These are phyloP conservation scores for Meliscaeva auricollis DNA, from an alignment of 2,888 invertebrate genomes.

Conservation along the genomic window DNA sequence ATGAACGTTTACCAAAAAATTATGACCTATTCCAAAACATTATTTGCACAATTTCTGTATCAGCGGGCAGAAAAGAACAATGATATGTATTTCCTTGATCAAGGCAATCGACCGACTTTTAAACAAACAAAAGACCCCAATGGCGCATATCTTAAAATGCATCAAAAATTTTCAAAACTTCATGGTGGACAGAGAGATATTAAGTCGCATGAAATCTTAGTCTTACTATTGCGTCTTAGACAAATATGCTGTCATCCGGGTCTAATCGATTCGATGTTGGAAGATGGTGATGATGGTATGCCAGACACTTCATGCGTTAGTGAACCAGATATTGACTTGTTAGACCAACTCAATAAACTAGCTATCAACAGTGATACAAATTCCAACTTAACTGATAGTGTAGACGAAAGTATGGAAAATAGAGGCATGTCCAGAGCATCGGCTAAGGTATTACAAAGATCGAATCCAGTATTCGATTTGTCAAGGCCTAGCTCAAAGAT, in stretches of 20 bases:
- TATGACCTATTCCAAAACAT: slow-evolving; percentile 89
- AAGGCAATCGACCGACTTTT: slow-evolving; percentile 79
- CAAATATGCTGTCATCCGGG: slow-evolving; percentile 96
- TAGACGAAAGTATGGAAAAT: slow-evolving; percentile 79
- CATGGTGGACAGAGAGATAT: slow-evolving; percentile 87
- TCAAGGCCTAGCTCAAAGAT: slow-evolving; percentile 88
- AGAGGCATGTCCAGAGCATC: slow-evolving; percentile 86
- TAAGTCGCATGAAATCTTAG: slow-evolving; percentile 90
- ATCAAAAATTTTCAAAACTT: slow-evolving; percentile 87
- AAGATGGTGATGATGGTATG: slow-evolving; percentile 82
- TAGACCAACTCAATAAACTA: slow-evolving; percentile 88
- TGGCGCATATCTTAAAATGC: slow-evolving; percentile 87
- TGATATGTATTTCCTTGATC: slow-evolving; percentile 79
- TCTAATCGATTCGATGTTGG: slow-evolving; percentile 88
- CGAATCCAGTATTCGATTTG: slow-evolving; percentile 89
- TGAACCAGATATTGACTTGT: slow-evolving; percentile 86
- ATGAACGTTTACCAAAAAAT: slow-evolving; percentile 91
- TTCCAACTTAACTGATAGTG: slow-evolving; percentile 12
- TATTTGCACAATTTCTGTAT: slow-evolving; percentile 91
- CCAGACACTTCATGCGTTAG: slow-evolving; percentile 81
- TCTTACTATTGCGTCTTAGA: slow-evolving; percentile 92
- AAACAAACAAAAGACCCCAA: slow-evolving; percentile 83
- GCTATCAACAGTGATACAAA: slow-evolving; percentile 83
- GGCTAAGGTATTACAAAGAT: slow-evolving; percentile 87
- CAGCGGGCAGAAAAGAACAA: slow-evolving; percentile 89